phyloP scores from a whole-genome alignment of 1,140 invertebrate genomes.

The Drosophila punjabiensis region DNA sequence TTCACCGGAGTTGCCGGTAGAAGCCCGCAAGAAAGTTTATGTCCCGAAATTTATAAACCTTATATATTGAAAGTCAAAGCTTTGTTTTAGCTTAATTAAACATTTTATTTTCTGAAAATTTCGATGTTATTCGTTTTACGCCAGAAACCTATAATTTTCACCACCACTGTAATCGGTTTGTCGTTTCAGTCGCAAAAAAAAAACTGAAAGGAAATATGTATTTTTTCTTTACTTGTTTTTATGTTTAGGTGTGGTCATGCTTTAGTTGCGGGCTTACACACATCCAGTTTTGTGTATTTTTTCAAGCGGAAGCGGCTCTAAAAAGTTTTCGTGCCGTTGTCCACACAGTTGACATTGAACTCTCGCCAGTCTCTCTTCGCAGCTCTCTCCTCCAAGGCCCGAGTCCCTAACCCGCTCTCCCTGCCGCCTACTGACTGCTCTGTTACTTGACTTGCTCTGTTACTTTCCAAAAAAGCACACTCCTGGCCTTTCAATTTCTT shows the following conservation, averaged over 20 bases:
- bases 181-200: slow-evolving; percentile 35
- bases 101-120: neutral
- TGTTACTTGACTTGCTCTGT: slow-evolving; percentile 49
- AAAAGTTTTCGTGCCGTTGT: slow-evolving; percentile 52
- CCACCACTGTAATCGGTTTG: slow-evolving; percentile 19
- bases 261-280: slow-evolving; percentile 64
- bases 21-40: too few species aligned
- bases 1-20: too few species aligned
- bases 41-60: neutral
- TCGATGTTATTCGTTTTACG: too few species aligned
- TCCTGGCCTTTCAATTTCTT: slow-evolving; percentile 78
- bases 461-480: slow-evolving; percentile 73
- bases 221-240: slow-evolving; percentile 64
- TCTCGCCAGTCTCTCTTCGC: slow-evolving; percentile 44
- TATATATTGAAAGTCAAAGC: neutral
- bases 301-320: slow-evolving; percentile 62
- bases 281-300: slow-evolving; percentile 34
- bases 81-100: neutral
- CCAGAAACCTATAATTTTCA: neutral
- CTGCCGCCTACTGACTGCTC: slow-evolving; percentile 18
- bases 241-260: slow-evolving; percentile 79
- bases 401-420: slow-evolving; percentile 2
- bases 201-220: slow-evolving; percentile 36
- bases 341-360: slow-evolving; percentile 79
- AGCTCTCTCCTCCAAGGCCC: slow-evolving; percentile 16